Evolutionary conservation across 2,888 invertebrate genomes (phyloP), one percentile per base, ranked within the genome.

Genomic region (Drosophila multiciliata): DNA sequence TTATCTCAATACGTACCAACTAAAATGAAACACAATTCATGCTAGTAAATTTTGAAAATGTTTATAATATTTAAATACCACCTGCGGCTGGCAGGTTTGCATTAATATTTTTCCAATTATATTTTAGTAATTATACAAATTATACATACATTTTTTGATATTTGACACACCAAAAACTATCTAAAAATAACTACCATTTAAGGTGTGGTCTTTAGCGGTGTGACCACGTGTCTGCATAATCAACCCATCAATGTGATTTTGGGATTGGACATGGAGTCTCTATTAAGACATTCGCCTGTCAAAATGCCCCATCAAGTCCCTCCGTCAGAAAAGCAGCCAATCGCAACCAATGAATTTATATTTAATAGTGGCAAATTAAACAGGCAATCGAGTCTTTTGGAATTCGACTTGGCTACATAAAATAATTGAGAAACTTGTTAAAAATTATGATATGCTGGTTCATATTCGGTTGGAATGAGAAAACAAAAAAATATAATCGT

Each of bases 371-470:
- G 73, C 82, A 82, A 83, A 86, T 86, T 80, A 73, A 89, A 72
- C 73, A 77, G 68, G 65, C 73, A 70, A 73, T 83, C 69, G 74
- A 58, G 52, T 59, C 49, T 57, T 26, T 57, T 57, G 40, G 42
- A 29, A 15, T 40, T 15, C 12, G 3, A 48, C 52, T 59, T 65
- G 48, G 32, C 33, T 23, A 15, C 15, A 58, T 58, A 68, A 72
- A 73, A 83, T 73, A 87, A 87, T 84, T 87, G 85, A 76, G 85
- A 78, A 85, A 89, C 75, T 78, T 75, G 66, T 73, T 72, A n/a
- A 65, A 52, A 80, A 66, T 72, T 79, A 77, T 77, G 69, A 81
- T 73, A 73, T 69, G 77, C 71, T 53, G 72, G 67, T 40, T 64
- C 63, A 61, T 26, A 40, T 52, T 48, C 35, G 52, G 40, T 58